Evolutionary conservation across 2,797 vertebrate species (phyloP).

Genomic region (Spea hammondii): DNA sequence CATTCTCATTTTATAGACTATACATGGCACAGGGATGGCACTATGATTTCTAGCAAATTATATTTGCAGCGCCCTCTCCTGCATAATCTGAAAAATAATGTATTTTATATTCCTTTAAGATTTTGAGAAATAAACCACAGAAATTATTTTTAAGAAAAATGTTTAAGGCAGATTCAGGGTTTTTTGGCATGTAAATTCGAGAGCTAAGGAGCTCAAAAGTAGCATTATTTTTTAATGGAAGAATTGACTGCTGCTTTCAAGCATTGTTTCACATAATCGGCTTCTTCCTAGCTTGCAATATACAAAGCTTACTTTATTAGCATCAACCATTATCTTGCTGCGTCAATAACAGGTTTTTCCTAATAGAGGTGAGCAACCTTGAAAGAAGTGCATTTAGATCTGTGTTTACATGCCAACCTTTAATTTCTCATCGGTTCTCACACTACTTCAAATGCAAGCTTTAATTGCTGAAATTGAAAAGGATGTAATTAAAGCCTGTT

Average conservation of each 20-base stretch:
- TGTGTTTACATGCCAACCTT: slow-evolving; percentile 61
- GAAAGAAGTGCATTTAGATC: slow-evolving; percentile 59
- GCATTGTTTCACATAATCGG: slow-evolving; percentile 54
- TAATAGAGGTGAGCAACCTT: slow-evolving; percentile 66
- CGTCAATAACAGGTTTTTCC: slow-evolving; percentile 48
- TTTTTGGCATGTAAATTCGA: background rate
- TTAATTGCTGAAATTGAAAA: slow-evolving; percentile 66
- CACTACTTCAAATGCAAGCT: slow-evolving; percentile 62
- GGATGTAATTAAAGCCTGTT: slow-evolving; percentile 63
- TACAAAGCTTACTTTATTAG: slow-evolving; percentile 48
- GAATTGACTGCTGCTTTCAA: slow-evolving; percentile 21
- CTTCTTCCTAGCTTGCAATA: slow-evolving; percentile 57
- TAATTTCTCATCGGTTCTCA: slow-evolving; percentile 63
- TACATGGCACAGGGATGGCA: no score
- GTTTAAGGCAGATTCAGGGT: background rate
- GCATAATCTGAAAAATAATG: no score
- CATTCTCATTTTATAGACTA: no score
- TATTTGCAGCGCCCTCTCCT: no score
- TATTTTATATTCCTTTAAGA: background rate
- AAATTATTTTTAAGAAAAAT: background rate
- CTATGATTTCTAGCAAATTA: no score
- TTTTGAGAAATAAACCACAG: background rate
- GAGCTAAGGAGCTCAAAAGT: background rate
- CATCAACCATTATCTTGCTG: slow-evolving; percentile 56
- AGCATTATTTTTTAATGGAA: slow-evolving; percentile 4